phyloP scores from a whole-genome alignment of 1,140 invertebrate genomes.

The Neotoxoptera formosana region DNA sequence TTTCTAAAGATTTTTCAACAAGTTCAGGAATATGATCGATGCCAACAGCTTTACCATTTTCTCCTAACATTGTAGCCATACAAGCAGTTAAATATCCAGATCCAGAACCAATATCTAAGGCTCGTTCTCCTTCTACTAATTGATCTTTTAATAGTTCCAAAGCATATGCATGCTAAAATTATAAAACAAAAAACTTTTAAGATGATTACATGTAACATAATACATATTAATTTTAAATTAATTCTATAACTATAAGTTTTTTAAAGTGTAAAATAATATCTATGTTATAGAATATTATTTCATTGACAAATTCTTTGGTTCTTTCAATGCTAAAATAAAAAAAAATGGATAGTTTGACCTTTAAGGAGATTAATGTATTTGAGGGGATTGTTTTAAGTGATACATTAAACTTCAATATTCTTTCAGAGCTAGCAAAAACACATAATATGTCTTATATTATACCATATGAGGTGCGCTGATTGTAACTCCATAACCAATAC shows the following conservation, averaged over 20 bases:
- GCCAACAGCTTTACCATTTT: conserved; percentile 81
- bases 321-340: background rate
- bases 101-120: conserved; percentile 94
- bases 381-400: background rate
- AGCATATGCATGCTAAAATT: conserved; percentile 84
- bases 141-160: conserved; percentile 88
- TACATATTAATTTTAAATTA: background rate
- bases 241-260: background rate
- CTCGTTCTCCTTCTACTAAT: conserved; percentile 78
- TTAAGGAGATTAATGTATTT: no score
- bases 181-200: background rate
- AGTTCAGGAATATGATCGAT: conserved; percentile 93
- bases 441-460: conserved; percentile 58
- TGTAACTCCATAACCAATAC: conserved; percentile 89
- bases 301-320: background rate
- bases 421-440: background rate
- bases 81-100: conserved; percentile 96
- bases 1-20: conserved; percentile 76
- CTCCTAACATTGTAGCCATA: conserved; percentile 87
- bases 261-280: background rate
- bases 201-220: background rate
- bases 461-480: conserved; percentile 99
- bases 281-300: background rate
- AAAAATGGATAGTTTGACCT: background rate
- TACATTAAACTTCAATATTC: background rate